phyloP scores from a whole-genome alignment of 2,888 invertebrate genomes.

The Rotaria magnacalcarata region DNA sequence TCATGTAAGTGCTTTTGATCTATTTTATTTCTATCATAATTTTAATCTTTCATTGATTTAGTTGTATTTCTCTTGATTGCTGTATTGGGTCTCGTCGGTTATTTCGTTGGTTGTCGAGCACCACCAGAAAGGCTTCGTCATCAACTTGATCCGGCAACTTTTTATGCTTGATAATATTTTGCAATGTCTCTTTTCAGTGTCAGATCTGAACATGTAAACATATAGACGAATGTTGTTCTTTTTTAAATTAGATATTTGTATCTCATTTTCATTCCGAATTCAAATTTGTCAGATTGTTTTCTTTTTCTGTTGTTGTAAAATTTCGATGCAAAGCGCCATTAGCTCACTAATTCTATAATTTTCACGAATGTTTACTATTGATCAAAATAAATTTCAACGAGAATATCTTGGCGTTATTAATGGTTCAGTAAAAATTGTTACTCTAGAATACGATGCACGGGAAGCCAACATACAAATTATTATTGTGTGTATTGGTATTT shows the following conservation, averaged over 20 bases:
- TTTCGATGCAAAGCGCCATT: not conserved
- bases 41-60: not conserved
- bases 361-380: not conserved
- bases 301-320: not conserved
- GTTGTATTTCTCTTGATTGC: not conserved
- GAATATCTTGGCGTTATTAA: not conserved
- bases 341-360: not conserved
- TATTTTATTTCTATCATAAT: not conserved
- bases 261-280: not conserved
- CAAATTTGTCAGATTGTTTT: constrained; percentile 1
- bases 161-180: not conserved
- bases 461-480: not conserved
- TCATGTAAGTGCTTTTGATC: not conserved
- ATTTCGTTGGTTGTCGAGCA: constrained; percentile 20
- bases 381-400: not conserved
- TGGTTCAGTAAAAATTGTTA: not conserved
- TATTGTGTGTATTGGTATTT: not conserved
- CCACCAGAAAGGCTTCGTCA: constrained; percentile 22
- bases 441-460: not conserved
- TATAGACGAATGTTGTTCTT: not conserved
- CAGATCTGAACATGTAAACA: not conserved
- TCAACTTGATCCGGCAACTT: not conserved
- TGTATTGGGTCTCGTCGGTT: not conserved
- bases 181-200: not conserved
- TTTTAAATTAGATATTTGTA: not conserved